These are phyloP conservation scores for Arenaria interpres DNA, from an alignment of 2,113 vertebrate genomes.

Conservation along the genomic window DNA sequence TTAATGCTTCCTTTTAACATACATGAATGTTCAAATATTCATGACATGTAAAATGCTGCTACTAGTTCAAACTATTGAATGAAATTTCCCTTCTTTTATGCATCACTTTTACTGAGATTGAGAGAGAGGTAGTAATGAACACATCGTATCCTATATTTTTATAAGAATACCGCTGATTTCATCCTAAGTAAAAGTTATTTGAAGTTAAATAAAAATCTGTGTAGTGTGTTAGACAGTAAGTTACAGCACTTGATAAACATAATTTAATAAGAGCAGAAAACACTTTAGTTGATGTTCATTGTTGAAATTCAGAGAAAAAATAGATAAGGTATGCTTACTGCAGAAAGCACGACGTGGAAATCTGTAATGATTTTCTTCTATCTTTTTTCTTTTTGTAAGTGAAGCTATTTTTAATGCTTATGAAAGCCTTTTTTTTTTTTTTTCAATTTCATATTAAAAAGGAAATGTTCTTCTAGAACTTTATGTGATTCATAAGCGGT, in stretches of 20 bases:
- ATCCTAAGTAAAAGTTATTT: neutral
- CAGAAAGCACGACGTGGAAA: neutral
- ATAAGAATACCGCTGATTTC: neutral
- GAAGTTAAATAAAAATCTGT: neutral
- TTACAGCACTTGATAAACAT: neutral
- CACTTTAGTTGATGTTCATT: neutral
- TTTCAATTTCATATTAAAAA: neutral
- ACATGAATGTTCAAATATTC: neutral
- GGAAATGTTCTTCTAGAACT: neutral
- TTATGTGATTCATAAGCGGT: accelerated
- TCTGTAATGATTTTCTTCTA: neutral
- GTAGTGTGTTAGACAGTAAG: neutral
- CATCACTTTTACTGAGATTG: neutral
- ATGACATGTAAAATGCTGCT: neutral
- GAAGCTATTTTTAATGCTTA: neutral
- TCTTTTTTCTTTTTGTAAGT: neutral
- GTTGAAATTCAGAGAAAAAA: neutral
- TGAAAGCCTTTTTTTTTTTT: neutral
- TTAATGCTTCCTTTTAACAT: neutral
- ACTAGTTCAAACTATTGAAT: neutral
- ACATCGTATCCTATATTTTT: neutral
- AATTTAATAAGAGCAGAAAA: neutral
- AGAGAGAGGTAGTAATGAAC: neutral
- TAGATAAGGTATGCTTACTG: neutral
- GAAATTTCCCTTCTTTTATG: neutral